phyloP scores from a whole-genome alignment of 2,888 invertebrate genomes.

The Epirrhoe alternata region DNA sequence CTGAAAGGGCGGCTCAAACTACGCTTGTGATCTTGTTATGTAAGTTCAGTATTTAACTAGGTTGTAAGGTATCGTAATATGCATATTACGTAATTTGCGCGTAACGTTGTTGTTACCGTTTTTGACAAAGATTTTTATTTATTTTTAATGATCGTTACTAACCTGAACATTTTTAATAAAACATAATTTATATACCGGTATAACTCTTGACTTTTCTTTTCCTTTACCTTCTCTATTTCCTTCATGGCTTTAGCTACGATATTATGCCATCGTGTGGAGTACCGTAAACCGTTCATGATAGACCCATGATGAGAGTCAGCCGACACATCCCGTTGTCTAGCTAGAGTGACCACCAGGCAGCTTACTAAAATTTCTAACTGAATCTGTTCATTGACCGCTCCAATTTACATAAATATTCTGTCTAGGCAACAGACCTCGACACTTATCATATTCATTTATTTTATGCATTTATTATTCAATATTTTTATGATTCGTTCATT shows the following conservation, averaged over 20 bases:
- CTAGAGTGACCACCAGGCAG: conserved; percentile 20
- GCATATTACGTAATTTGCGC: conserved; percentile 80
- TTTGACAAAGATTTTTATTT: conserved; percentile 83
- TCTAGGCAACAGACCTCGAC: conserved; percentile 6
- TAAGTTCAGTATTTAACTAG: conserved; percentile 84
- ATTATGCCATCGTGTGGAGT: neutral
- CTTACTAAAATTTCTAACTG: conserved; percentile 46
- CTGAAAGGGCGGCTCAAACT: conserved; percentile 77
- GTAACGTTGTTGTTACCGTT: conserved; percentile 66
- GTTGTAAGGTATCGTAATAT: conserved; percentile 84
- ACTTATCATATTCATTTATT: conserved; percentile 9
- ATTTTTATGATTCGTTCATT: conserved; percentile 5
- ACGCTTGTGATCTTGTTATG: conserved; percentile 83
- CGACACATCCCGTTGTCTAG: conserved; percentile 24
- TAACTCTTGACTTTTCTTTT: conserved; percentile 63
- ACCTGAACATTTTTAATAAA: conserved; percentile 80
- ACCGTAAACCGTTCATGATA: conserved; percentile 23
- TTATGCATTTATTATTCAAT: conserved; percentile 6
- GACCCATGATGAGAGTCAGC: conserved; percentile 35
- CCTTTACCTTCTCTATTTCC: conserved; percentile 41
- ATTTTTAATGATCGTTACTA: conserved; percentile 79
- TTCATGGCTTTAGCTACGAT: conserved; percentile 18
- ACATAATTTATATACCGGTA: conserved; percentile 83
- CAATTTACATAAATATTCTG: conserved; percentile 43
- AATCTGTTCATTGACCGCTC: conserved; percentile 49